A percentile compares a stretch with the other conserved stretches of the same genome.
phyloP scores from a whole-genome alignment of 2,888 invertebrate species.

The Linnaemya tessellans region DNA sequence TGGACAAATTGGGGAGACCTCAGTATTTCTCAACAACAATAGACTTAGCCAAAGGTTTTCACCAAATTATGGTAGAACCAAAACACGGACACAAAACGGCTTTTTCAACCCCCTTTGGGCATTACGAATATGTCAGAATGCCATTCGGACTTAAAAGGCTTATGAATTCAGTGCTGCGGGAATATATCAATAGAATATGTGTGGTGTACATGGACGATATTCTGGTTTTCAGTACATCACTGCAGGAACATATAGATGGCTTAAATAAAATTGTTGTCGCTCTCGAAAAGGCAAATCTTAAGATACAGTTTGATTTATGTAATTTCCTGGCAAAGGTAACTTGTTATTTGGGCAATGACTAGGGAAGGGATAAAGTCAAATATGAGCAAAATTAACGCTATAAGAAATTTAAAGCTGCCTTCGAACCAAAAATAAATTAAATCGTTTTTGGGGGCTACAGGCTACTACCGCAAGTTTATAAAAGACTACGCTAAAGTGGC shows the following conservation, averaged over 20 bases:
- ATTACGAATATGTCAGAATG: not conserved
- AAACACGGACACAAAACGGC: too few relatives aligned
- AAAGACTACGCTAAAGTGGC: constrained; percentile 3
- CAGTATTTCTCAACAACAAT: not conserved
- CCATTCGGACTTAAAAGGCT: constrained; percentile 11
- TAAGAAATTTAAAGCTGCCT: not conserved
- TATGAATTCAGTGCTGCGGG: not conserved
- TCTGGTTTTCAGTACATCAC: too few relatives aligned
- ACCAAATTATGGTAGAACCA: not conserved
- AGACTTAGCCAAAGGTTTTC: not conserved
- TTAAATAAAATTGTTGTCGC: not conserved
- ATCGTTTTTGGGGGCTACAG: not conserved
- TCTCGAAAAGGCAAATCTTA: constrained; percentile 8
- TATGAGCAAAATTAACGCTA: too few relatives aligned
- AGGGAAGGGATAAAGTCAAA: not conserved
- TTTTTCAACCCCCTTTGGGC: too few relatives aligned
- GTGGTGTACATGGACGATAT: too few relatives aligned
- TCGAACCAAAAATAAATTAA: not conserved
- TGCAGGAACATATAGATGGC: constrained; percentile 9
- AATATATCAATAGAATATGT: too few relatives aligned
- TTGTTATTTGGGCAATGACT: constrained; percentile 1
- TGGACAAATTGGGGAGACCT: not conserved
- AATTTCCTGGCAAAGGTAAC: constrained; percentile 5
- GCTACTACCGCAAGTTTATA: constrained; percentile 2
- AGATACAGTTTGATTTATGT: not conserved